Percentiles rank a stretch among this genome's conserved stretches.
Evolutionary conservation across 2,113 vertebrate genomes (phyloP).

Genomic region (Emydocephalus ijimae): DNA sequence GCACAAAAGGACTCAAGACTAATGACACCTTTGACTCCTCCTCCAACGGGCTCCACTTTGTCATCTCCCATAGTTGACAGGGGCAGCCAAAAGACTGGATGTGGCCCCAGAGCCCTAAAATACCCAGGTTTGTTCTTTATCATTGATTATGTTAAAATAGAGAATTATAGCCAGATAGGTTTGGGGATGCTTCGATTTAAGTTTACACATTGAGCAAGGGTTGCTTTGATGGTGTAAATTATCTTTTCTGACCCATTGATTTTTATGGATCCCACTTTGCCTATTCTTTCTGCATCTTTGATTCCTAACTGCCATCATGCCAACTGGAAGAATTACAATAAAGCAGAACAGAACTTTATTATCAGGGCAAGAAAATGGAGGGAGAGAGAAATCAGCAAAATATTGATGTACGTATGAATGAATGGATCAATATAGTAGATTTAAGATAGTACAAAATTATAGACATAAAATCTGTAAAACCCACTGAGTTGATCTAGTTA

Average conservation of each 20-base stretch:
- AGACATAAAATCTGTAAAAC: not conserved
- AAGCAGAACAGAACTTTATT: not conserved
- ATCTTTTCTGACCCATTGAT: not conserved
- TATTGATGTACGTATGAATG: not conserved
- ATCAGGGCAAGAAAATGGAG: not conserved
- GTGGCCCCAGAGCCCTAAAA: not conserved
- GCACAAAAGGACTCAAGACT: not conserved
- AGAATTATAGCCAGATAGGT: not conserved
- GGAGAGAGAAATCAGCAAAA: not conserved
- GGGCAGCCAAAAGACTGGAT: not conserved
- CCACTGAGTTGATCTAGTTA: not conserved
- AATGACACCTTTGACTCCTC: not conserved
- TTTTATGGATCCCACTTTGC: not conserved
- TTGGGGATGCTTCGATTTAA: not conserved
- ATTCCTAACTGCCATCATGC: not conserved
- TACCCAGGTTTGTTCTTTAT: not conserved
- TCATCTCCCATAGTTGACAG: not conserved
- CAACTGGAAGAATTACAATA: no score
- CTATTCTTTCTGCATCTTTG: not conserved
- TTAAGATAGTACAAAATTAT: not conserved
- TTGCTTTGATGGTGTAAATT: not conserved
- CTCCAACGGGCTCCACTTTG: not conserved
- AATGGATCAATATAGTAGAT: not conserved
- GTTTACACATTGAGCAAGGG: not conserved
- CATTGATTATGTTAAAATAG: not conserved